These are phyloP conservation scores for Ganaspis brasiliensis DNA, from an alignment of 2,888 invertebrate genomes.

Conservation along the genomic window DNA sequence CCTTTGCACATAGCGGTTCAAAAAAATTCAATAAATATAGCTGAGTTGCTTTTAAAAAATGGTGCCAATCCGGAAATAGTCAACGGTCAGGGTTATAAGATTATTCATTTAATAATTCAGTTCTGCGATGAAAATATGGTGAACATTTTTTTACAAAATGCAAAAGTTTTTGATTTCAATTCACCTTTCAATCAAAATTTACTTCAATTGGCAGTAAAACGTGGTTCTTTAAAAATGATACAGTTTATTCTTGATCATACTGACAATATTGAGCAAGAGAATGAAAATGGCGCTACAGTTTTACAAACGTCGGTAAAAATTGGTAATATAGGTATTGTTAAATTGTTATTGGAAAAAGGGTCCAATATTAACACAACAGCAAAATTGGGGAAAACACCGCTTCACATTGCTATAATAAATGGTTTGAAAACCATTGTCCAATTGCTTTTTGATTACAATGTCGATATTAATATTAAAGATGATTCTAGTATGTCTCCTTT, in stretches of 20 bases:
- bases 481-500: too few species aligned
- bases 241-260: background rate
- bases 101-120: background rate
- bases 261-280: background rate
- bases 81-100: background rate
- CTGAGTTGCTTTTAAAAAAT: background rate
- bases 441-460: too few species aligned
- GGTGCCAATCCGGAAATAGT: background rate
- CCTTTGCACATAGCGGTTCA: background rate
- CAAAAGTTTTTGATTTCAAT: background rate
- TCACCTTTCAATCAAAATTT: background rate
- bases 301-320: background rate
- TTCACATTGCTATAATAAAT: constrained; percentile 13
- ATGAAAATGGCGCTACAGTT: background rate
- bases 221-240: background rate
- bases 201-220: background rate
- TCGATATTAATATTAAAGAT: too few species aligned
- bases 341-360: background rate
- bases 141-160: background rate
- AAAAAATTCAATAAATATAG: background rate
- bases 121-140: background rate
- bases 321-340: background rate
- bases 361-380: background rate
- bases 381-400: background rate
- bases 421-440: too few species aligned